Evolutionary conservation across 2,113 vertebrate genomes (phyloP), one percentile per base, ranked within the genome.

Genomic region (Dendropsophus ebraccatus): DNA sequence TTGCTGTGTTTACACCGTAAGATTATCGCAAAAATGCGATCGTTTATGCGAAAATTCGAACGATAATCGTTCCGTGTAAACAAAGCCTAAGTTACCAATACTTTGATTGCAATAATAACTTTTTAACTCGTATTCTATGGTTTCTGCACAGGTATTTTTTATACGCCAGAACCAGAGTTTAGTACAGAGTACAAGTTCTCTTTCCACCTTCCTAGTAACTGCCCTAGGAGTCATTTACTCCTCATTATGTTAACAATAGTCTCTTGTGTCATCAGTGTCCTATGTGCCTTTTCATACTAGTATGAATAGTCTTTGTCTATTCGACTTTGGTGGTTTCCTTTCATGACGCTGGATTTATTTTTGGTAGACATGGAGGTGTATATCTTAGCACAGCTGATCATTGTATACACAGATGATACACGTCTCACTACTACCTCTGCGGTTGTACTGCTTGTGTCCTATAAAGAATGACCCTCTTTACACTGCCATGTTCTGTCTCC

Each of bases 341-440:
- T 81, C 35, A 65, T 30, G n/a, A 37, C 56, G 16, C n/a, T 49
- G 13, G 58, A 21, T 62, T 47, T 67, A 81, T 67, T 67, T 80
- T 69, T 81, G 25, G 25, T 67, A 32, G 79, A 67, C n/a, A 25
- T 45, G 58, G 54, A 80, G 56, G 32, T 60, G 56, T n/a, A 37
- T 35, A 58, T 56, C 35, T 49, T 41, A n/a, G 54, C 32, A 4
- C 32, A 41, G 32, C 19, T 16, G 52, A 60, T 45, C 35, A 19
- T 0, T 37, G 75, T 49, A 3, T 41, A 16, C 14, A 28, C n/a
- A 9, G 13, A 30, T 21, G 25, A 28, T 41, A 1, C 62, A 17
- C 13, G 41, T 41, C 41, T 8, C 41, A 41, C 41, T 41, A 41
- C 41, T 41, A 41, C 41, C 41, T 5, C 41, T 41, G 41, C 8